Base-by-base conservation (phyloP, 1,140 invertebrate genomes). In the Drosophila prosaltans region DNA sequence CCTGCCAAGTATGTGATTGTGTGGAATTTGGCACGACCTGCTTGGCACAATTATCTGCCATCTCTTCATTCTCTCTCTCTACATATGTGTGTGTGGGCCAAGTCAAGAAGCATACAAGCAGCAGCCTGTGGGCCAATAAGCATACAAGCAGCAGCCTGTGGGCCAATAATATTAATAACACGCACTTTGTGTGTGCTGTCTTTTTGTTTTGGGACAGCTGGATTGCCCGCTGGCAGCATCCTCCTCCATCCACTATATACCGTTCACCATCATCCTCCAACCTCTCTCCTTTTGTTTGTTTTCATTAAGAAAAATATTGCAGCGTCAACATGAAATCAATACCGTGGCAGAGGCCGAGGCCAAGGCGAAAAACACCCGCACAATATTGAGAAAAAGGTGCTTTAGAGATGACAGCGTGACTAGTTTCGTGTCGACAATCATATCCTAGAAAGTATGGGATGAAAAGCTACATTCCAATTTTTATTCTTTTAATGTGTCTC, bases 311-410 rank as follows among this genome's bases (percentile, higher is more conserved):
- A 82, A 76, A 89, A 89, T 89, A 89, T 89, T 89, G 84, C 84
- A 89, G 84, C 84, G 84, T 90, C 84, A 88, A 88, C 84, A 90
- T 89, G 84, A 89, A 89, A 89, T 89, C 84, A 89, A 89, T 89
- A 89, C 84, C 83, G 79, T 72, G 75, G 69, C 82, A 83, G 21
- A 51, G 45, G 45, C 45, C 45, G 45, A 78, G 79, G 69, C 82
- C 82, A 84, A 83, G 84, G 80, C 86, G 74, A 76, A 40, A 51
- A 73, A 71, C 74, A 89, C 84, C 84, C 83, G 83, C 83, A 85
- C 82, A 54, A 64, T 30, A 40, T 65, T 59, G 63, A 62, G 58
- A n/a, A 54, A 36, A 43, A 68, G 66, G 41, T 5, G 28, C 36
- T 16, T 8, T 75, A 69, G 74, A 26, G 67, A 78, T 78, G 74